Base-by-base conservation (phyloP, 2,888 invertebrate species). In the Schizaphis graminum region DNA sequence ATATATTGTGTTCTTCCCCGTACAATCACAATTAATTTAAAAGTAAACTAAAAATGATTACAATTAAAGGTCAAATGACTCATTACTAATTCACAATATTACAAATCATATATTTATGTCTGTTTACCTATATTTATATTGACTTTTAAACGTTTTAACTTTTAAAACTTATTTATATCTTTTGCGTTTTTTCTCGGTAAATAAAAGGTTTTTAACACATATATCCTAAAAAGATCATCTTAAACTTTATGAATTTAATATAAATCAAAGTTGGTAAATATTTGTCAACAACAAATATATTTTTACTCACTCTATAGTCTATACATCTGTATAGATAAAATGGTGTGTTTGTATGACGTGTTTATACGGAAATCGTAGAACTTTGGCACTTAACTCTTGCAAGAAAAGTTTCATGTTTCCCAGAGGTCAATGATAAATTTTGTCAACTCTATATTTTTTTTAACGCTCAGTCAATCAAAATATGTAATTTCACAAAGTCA, bases 371-470 rank as follows among this genome's bases (percentile, higher is more conserved):
- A 91, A 86, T 86, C 16, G 53, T 84, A 84, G 57, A 86, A 91
- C 91, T 91, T 91, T 91, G 86, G 57, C 47, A 86, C 86, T 91
- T 57, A 86, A 91, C 57, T 56, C 57, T 26, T 28, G 44, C 7
- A 85, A 24, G 86, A 57, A 91, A 91, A 91, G 91, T 91, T 91
- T 91, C 84, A 11, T 84, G 91, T 91, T 86, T 86, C 86, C 91
- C 85, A 41, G 5, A 57, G 85, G 84, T 84, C 84, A 91, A 53
- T 56, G 84, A 91, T 84, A 56, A 91, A 56, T 91, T 84, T 49
- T 1, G 3, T 11, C 35, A 53, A 53, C 53, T 53, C 41, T 13
- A 28, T 28, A 41, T 53, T 84, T 91, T 84, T 89, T 53, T 53
- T 35, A 49, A n/a, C 35, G 7, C 28, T 13, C 5, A 35, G 13